These are phyloP conservation scores for Arbacia lixula DNA, from an alignment of 53 echinoderm and acorn worm species.

Conservation along the genomic window DNA sequence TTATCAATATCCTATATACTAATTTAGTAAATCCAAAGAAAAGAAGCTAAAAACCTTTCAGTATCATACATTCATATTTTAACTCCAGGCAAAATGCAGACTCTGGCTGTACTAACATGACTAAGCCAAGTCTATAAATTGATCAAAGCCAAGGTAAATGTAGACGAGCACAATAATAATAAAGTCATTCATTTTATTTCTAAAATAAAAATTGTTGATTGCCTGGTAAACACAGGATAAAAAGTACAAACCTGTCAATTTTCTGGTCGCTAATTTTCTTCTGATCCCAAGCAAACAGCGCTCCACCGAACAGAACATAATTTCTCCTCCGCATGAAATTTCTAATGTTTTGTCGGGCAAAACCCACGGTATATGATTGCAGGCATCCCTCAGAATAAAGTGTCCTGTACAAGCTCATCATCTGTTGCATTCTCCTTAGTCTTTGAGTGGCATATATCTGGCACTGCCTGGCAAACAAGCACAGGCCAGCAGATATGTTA, in stretches of 20 bases:
- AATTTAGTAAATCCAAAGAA: too few species aligned
- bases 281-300: conserved; percentile 81
- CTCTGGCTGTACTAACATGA: background rate
- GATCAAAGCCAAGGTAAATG: background rate
- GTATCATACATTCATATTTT: too few species aligned
- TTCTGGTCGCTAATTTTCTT: conserved; percentile 63
- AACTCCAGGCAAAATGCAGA: too few species aligned
- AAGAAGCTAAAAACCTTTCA: too few species aligned
- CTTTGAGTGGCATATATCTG: conserved; percentile 84
- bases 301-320: conserved; percentile 91
- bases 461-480: conserved; percentile 74
- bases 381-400: conserved; percentile 80
- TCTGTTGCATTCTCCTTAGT: conserved; percentile 80
- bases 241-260: conserved; percentile 55
- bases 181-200: background rate
- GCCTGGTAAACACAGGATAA: too few species aligned
- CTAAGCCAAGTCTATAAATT: background rate
- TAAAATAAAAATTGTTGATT: background rate
- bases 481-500: conserved; percentile 51
- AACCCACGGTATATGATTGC: conserved; percentile 76
- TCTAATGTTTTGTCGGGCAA: conserved; percentile 72
- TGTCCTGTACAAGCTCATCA: conserved; percentile 69
- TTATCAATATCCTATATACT: too few species aligned
- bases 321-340: conserved; percentile 67
- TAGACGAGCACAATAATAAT: background rate